Percentiles rank a stretch among this genome's conserved stretches.
phyloP scores from a whole-genome alignment of 2,888 invertebrate species.

The Archips xylosteana region DNA sequence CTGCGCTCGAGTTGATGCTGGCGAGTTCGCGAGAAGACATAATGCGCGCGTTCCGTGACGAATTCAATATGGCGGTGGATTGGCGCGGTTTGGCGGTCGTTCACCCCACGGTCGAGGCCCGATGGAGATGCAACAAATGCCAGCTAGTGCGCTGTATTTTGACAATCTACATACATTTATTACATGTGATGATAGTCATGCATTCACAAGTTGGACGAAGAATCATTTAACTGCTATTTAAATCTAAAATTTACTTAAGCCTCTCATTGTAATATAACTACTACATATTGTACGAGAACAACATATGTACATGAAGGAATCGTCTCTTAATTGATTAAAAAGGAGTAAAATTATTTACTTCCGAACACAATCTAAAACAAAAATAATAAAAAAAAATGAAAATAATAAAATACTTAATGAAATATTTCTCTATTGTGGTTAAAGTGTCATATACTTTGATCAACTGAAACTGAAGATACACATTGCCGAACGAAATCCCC shows the following conservation, averaged over 20 bases:
- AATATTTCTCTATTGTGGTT: too few species aligned
- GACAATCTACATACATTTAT: slow-evolving; percentile 57
- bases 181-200: background rate
- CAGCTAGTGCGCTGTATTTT: slow-evolving; percentile 56
- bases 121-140: slow-evolving; percentile 55
- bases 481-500: too few species aligned
- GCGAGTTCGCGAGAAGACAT: slow-evolving; percentile 68
- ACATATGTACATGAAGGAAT: too few species aligned
- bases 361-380: too few species aligned
- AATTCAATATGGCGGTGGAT: slow-evolving; percentile 77
- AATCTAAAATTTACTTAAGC: background rate
- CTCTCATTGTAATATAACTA: too few species aligned
- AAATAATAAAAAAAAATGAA: too few species aligned
- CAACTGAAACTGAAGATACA: too few species aligned
- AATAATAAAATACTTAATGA: too few species aligned
- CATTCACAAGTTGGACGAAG: background rate
- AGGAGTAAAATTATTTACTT: too few species aligned
- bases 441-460: too few species aligned
- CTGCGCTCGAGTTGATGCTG: slow-evolving; percentile 51
- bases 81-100: slow-evolving; percentile 82
- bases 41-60: slow-evolving; percentile 81
- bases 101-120: slow-evolving; percentile 71
- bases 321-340: too few species aligned
- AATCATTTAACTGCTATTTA: background rate
- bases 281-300: too few species aligned